These are phyloP conservation scores for Pseudachorutes palmiensis DNA, from an alignment of 1,140 invertebrate genomes.

Conservation along the genomic window DNA sequence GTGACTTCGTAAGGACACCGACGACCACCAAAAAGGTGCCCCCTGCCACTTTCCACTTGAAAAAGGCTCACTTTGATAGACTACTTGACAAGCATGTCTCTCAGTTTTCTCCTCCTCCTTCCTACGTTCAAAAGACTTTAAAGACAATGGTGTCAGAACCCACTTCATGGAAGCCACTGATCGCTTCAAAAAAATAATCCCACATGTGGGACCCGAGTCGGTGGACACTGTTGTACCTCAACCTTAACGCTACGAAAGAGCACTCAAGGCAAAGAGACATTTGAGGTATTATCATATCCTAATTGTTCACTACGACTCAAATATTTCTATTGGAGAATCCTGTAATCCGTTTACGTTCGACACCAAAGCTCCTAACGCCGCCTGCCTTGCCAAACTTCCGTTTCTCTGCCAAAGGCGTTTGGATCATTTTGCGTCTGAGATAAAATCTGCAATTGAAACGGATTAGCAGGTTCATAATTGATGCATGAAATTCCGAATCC, in stretches of 20 bases:
- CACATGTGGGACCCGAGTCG: background rate
- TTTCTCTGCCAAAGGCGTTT: background rate
- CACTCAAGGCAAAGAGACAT: too few species aligned
- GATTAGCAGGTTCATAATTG: too few species aligned
- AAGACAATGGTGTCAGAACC: background rate
- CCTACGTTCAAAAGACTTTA: background rate
- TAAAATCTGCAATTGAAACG: too few species aligned
- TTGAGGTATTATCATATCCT: background rate
- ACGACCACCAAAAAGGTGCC: background rate
- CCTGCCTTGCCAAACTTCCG: background rate
- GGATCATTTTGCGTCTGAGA: too few species aligned
- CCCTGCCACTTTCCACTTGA: background rate
- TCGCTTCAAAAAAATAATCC: background rate
- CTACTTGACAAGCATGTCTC: slow-evolving; percentile 9
- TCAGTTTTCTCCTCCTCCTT: background rate
- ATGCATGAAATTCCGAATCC: too few species aligned
- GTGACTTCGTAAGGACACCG: background rate
- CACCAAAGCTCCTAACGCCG: background rate
- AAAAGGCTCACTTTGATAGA: background rate
- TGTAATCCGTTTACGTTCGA: slow-evolving; percentile 5
- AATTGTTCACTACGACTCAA: background rate
- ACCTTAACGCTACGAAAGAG: background rate
- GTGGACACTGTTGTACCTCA: background rate
- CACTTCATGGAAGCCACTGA: background rate
- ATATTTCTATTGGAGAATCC: background rate